A percentile compares a stretch with the other conserved stretches of the same genome.
Conservation (phyloP, 2,888 invertebrate genomes). For the Tetragonisca angustula region DNA sequence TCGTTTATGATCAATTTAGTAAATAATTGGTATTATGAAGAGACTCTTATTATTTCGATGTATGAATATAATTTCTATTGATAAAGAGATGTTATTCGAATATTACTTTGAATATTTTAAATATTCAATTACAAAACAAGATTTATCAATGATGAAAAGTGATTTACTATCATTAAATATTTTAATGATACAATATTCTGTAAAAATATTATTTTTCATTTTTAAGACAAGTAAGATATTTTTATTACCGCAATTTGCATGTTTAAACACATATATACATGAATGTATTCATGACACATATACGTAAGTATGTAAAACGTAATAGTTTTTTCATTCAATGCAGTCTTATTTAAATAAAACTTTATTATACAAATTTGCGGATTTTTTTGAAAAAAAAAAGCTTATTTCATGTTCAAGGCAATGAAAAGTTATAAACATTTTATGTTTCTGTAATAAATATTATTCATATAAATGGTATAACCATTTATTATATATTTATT, state of each 20-base stretch:
- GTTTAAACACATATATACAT: constrained; percentile 3
- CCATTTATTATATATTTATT: constrained; percentile 8
- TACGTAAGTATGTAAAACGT: constrained; percentile 6
- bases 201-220: constrained; percentile 45
- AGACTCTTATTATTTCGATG: neutral
- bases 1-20: neutral
- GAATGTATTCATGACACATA: neutral
- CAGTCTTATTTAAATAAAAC: constrained; percentile 43
- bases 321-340: constrained; percentile 34
- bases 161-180: neutral
- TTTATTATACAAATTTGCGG: constrained; percentile 15
- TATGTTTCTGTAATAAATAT: constrained; percentile 28
- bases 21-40: neutral
- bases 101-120: neutral
- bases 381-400: constrained; percentile 19
- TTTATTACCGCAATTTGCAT: constrained; percentile 34
- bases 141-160: neutral
- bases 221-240: constrained; percentile 64
- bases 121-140: neutral
- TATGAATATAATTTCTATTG: neutral
- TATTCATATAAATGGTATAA: constrained; percentile 25
- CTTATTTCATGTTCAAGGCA: constrained; percentile 21
- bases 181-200: neutral
- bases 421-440: constrained; percentile 26
- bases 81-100: neutral